phyloP scores from a whole-genome alignment of 2,797 vertebrate species.

The Urosaurus nigricauda region DNA sequence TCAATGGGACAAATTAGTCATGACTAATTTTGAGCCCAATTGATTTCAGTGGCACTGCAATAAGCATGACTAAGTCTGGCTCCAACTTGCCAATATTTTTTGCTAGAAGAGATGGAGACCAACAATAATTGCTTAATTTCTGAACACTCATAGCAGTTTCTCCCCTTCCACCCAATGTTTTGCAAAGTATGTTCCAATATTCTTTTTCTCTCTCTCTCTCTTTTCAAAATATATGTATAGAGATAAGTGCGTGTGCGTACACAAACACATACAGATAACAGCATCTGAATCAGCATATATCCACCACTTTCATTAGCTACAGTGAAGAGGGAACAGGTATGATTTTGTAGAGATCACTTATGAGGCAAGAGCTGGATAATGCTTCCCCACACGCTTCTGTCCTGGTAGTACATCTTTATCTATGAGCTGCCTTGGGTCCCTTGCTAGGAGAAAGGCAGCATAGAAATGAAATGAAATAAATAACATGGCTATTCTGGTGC shows the following conservation, averaged over 20 bases:
- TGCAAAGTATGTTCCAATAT: not conserved
- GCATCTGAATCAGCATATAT: not conserved
- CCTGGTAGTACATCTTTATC: not conserved
- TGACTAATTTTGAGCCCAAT: not conserved
- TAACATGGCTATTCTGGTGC: not conserved
- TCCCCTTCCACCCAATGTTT: not conserved
- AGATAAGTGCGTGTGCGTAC: no score
- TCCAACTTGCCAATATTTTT: not conserved
- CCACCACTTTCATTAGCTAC: not conserved
- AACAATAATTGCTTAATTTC: not conserved
- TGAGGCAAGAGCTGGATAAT: not conserved
- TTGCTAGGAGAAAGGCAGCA: no score
- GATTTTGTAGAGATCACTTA: not conserved
- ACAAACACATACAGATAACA: not conserved
- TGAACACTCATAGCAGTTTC: not conserved
- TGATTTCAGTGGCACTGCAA: not conserved
- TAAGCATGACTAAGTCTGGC: not conserved
- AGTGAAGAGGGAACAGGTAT: not conserved
- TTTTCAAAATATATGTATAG: not conserved
- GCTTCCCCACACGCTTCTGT: not conserved
- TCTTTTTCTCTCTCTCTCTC: not conserved
- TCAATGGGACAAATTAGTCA: not conserved
- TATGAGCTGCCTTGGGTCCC: no score
- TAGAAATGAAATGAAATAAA: no score
- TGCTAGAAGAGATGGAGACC: not conserved